Percentiles rank a stretch among this genome's conserved stretches.
Conservation (phyloP, 2,888 invertebrate species). For the Morpho helenor region DNA sequence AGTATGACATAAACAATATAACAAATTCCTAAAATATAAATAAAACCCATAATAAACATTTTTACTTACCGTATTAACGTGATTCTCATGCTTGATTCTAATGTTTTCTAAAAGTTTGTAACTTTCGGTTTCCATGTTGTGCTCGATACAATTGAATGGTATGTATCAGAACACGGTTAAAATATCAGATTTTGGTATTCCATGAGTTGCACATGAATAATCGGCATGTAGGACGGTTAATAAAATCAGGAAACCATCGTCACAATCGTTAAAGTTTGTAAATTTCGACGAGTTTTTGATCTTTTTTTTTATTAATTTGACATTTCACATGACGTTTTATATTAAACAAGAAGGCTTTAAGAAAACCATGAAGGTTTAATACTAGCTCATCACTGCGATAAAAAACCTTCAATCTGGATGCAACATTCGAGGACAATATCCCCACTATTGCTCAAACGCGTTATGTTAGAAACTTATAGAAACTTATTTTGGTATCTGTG, state of each 20-base stretch:
- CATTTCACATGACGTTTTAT: background rate
- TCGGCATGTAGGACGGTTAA: background rate
- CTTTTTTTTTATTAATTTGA: background rate
- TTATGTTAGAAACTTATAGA: too few relatives aligned
- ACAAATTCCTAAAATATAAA: too few relatives aligned
- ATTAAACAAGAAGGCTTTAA: background rate
- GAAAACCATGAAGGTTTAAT: too few relatives aligned
- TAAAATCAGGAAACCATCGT: background rate
- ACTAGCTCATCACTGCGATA: too few relatives aligned
- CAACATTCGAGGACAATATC: too few relatives aligned
- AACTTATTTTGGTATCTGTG: too few relatives aligned
- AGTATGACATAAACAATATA: too few relatives aligned
- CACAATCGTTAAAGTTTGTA: background rate
- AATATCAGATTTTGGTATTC: conserved; percentile 3
- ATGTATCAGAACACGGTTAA: conserved; percentile 1
- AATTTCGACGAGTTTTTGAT: too few relatives aligned
- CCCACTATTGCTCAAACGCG: too few relatives aligned
- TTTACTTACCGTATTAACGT: conserved; percentile 9
- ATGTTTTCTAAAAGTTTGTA: conserved; percentile 47
- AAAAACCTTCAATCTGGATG: too few relatives aligned
- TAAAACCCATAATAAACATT: too few relatives aligned
- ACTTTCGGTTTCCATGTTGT: conserved; percentile 55
- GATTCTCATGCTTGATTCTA: conserved; percentile 48
- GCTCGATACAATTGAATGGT: background rate
- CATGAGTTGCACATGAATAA: conserved; percentile 6